Evolutionary conservation across 2,113 vertebrate genomes (phyloP).

Genomic region (Vidua chalybeata): DNA sequence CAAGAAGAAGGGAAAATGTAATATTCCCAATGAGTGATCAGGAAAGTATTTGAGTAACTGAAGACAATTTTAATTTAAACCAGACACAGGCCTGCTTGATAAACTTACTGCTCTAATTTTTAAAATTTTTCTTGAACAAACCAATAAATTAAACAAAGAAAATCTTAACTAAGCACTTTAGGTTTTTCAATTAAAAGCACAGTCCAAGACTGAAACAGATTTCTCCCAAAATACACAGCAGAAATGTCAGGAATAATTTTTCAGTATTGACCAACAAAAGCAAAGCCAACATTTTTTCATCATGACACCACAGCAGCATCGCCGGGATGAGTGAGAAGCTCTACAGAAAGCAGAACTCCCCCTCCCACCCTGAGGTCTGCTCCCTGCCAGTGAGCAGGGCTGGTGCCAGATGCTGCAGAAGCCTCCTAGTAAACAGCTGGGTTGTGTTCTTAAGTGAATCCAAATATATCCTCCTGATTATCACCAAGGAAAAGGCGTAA

Average conservation of each 20-base stretch:
- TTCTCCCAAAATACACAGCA: not conserved
- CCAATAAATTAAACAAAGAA: not conserved
- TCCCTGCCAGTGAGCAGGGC: not conserved
- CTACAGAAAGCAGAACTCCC: not conserved
- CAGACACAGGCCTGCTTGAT: slow-evolving; percentile 31
- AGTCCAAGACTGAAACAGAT: not conserved
- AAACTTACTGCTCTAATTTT: slow-evolving; percentile 1
- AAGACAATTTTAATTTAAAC: slow-evolving; percentile 47
- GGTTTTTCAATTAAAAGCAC: not conserved
- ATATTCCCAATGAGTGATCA: slow-evolving; percentile 35
- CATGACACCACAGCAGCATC: slow-evolving; percentile 6
- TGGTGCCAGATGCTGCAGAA: not conserved
- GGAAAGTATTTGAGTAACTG: slow-evolving; percentile 55
- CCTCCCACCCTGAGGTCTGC: not conserved
- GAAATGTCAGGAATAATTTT: slow-evolving; percentile 19
- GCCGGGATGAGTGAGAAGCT: not conserved
- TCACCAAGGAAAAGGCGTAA: not conserved
- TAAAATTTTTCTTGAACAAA: not conserved
- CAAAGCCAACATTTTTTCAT: slow-evolving; percentile 56
- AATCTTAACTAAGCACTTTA: slow-evolving; percentile 14
- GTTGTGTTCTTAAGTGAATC: not conserved
- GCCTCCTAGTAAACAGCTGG: not conserved
- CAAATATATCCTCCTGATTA: not conserved
- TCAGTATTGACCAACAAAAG: slow-evolving; percentile 14
- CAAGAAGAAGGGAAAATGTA: slow-evolving; percentile 9